phyloP scores from a whole-genome alignment of 2,797 vertebrate genomes.

The Lutjanus argentimaculatus region DNA sequence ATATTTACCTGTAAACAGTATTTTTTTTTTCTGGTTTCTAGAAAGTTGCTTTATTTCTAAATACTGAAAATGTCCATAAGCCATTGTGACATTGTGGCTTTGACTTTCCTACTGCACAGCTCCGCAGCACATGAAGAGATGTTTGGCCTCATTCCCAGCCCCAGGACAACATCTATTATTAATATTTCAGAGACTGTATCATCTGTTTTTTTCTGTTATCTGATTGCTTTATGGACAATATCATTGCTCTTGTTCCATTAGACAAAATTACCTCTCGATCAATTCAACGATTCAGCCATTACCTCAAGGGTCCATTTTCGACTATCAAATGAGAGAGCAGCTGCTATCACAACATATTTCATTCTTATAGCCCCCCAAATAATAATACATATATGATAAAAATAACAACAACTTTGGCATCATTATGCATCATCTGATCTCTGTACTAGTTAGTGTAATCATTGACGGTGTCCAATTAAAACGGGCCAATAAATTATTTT shows the following conservation, averaged over 20 bases:
- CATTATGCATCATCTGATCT: background rate
- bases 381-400: background rate
- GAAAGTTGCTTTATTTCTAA: too few relatives aligned
- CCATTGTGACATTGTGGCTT: too few relatives aligned
- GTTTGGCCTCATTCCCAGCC: background rate
- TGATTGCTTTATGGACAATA: background rate
- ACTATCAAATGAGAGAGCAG: conserved; percentile 10
- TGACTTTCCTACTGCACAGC: too few relatives aligned
- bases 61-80: too few relatives aligned
- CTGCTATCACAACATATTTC: background rate
- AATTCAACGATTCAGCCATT: background rate
- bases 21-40: too few relatives aligned
- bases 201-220: background rate
- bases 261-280: conserved; percentile 4
- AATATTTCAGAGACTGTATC: background rate
- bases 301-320: background rate
- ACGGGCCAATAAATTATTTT: background rate
- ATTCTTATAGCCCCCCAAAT: background rate
- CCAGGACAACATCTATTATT: background rate
- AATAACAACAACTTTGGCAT: conserved; percentile 1
- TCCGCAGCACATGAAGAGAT: too few relatives aligned
- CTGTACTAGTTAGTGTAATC: background rate
- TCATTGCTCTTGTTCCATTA: background rate
- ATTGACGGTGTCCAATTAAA: too few relatives aligned
- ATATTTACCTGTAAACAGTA: too few relatives aligned